Percentiles rank a stretch among this genome's conserved stretches.
These are phyloP conservation scores for Eupithecia abbreviata DNA, from an alignment of 2,888 invertebrate genomes.

Conservation along the genomic window DNA sequence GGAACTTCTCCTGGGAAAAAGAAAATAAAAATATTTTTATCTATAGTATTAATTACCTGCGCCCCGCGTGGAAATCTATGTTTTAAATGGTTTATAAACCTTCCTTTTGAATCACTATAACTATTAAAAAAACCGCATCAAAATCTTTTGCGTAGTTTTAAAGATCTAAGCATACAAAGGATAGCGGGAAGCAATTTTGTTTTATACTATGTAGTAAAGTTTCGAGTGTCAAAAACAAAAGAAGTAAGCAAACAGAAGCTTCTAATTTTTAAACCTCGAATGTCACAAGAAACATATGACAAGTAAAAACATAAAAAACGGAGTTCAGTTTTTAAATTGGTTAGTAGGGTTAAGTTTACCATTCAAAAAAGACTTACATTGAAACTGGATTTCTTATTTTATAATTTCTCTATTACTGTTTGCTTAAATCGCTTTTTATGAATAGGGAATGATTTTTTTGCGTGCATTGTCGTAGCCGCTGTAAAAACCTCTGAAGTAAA, in stretches of 20 bases:
- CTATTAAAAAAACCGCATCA: too few species aligned
- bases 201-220: too few species aligned
- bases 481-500: background rate
- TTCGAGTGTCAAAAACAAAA: too few species aligned
- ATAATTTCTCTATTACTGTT: too few species aligned
- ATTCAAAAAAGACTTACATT: background rate
- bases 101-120: too few species aligned
- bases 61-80: too few species aligned
- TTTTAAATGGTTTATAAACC: too few species aligned
- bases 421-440: background rate
- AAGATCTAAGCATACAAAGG: too few species aligned
- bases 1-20: slow-evolving; percentile 9
- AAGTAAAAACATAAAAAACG: background rate
- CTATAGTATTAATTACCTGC: background rate
- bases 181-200: too few species aligned
- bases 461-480: background rate
- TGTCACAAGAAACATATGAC: background rate
- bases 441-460: background rate
- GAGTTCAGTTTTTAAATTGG: background rate
- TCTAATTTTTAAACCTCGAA: background rate
- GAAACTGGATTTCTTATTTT: background rate
- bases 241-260: too few species aligned
- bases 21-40: background rate
- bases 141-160: too few species aligned
- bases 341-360: background rate